Conservation (phyloP, 2,113 vertebrate genomes). For the Epinephelus fuscoguttatus region DNA sequence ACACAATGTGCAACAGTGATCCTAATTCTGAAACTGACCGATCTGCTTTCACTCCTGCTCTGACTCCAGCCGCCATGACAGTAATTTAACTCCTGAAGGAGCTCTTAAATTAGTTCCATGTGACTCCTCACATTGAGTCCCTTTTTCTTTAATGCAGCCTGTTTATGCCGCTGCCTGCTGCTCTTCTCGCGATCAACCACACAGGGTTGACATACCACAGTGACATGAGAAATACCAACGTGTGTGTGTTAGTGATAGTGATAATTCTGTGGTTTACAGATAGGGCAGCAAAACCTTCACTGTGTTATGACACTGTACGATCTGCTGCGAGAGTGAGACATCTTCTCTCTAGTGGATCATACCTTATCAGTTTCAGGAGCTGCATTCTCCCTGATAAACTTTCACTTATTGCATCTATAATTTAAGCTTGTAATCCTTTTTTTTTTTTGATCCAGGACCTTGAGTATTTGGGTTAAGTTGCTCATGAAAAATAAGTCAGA, state of each 20-base stretch:
- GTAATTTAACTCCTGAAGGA: conserved; percentile 2
- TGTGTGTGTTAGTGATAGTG: background rate
- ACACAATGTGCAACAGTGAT: background rate
- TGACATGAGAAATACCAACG: background rate
- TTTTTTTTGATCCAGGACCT: background rate
- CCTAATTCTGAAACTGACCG: background rate
- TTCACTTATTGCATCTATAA: background rate
- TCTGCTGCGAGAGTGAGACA: background rate
- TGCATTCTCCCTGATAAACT: background rate
- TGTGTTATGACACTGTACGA: no score
- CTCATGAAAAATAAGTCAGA: background rate
- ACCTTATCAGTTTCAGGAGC: background rate
- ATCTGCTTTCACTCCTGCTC: conserved; percentile 3
- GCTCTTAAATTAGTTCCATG: conserved; percentile 42
- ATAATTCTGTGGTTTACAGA: background rate
- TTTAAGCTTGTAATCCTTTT: background rate
- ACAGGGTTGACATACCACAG: conserved; percentile 8
- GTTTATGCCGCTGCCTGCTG: background rate
- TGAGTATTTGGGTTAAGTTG: background rate
- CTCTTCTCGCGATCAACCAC: background rate
- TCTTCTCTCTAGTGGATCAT: background rate
- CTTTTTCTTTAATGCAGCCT: background rate
- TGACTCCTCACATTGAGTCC: conserved; percentile 48
- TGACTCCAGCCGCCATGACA: background rate
- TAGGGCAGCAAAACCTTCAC: background rate